Conservation (phyloP, 30 jellyfish, hydroid and myxozoan species). For the Cassiopea andromeda region DNA sequence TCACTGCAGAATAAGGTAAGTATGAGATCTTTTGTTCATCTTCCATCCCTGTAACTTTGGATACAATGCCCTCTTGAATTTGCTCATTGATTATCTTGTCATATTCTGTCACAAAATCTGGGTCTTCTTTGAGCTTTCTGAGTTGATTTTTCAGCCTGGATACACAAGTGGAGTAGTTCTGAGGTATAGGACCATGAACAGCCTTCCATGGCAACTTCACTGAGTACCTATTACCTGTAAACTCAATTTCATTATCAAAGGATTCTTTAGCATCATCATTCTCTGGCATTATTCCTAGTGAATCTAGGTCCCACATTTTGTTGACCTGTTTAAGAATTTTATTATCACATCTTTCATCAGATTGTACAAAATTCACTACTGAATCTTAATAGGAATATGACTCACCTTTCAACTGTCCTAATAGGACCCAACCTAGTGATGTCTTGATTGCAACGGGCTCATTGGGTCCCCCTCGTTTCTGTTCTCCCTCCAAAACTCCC, state of each 20-base stretch:
- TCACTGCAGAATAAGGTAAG: slow-evolving; percentile 57
- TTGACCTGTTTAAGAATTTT: not conserved
- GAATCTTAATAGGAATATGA: not conserved
- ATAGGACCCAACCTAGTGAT: slow-evolving; percentile 11
- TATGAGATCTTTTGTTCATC: slow-evolving; percentile 9
- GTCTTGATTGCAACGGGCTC: slow-evolving; percentile 24
- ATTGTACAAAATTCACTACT: not conserved
- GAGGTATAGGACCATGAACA: slow-evolving; percentile 30
- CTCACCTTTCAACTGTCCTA: slow-evolving; percentile 10
- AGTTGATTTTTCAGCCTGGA: slow-evolving; percentile 17
- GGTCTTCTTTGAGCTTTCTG: slow-evolving; percentile 14
- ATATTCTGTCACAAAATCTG: not conserved
- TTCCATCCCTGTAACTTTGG: slow-evolving; percentile 39
- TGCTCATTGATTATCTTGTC: slow-evolving; percentile 35
- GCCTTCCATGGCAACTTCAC: slow-evolving; percentile 43
- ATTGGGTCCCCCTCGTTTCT: slow-evolving; percentile 15
- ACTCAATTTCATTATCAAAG: slow-evolving; percentile 8
- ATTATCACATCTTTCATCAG: not conserved
- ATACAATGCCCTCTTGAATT: slow-evolving; percentile 42
- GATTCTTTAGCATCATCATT: not conserved
- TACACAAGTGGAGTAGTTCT: slow-evolving; percentile 5
- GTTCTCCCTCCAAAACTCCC: slow-evolving; percentile 8
- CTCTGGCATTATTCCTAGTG: slow-evolving; percentile 20
- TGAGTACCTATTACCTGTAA: slow-evolving; percentile 36
- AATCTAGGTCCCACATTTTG: slow-evolving; percentile 38